phyloP scores from a whole-genome alignment of 2,113 vertebrate genomes.

The Siniperca chuatsi region DNA sequence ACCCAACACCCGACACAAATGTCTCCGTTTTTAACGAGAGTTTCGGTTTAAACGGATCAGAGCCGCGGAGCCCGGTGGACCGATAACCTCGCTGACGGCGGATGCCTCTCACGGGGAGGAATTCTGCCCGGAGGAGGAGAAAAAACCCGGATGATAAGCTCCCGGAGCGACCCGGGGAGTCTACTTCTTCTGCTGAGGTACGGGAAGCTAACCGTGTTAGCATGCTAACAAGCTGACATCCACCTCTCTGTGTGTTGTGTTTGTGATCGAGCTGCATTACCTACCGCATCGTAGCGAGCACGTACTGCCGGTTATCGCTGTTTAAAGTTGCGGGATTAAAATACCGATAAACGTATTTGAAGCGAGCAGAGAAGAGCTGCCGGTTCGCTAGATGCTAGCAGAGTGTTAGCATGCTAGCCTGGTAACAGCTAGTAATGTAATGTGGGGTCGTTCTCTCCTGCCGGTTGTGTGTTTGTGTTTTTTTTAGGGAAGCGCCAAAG shows the following conservation, averaged over 20 bases:
- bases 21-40: not conserved
- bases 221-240: constrained; percentile 41
- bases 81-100: not conserved
- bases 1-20: not conserved
- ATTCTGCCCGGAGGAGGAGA: constrained; percentile 43
- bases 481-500: too few relatives aligned
- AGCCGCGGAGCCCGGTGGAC: not conserved
- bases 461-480: too few relatives aligned
- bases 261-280: not conserved
- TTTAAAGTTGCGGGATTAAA: fast-evolving
- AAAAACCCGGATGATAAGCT: constrained; percentile 59
- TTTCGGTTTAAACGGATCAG: not conserved
- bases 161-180: constrained; percentile 33
- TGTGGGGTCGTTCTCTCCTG: too few relatives aligned
- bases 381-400: too few relatives aligned
- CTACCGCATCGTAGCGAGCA: fast-evolving
- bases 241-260: not conserved
- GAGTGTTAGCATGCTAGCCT: too few relatives aligned
- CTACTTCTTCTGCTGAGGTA: constrained; percentile 50
- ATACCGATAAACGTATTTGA: not conserved
- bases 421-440: too few relatives aligned
- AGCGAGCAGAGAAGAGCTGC: not conserved
- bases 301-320: fast-evolving
- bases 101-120: constrained; percentile 52
- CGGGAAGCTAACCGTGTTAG: constrained; percentile 43